Evolutionary conservation across 64 coral and sea anemone genomes (phyloP).

Genomic region (Platygyra sinensis): DNA sequence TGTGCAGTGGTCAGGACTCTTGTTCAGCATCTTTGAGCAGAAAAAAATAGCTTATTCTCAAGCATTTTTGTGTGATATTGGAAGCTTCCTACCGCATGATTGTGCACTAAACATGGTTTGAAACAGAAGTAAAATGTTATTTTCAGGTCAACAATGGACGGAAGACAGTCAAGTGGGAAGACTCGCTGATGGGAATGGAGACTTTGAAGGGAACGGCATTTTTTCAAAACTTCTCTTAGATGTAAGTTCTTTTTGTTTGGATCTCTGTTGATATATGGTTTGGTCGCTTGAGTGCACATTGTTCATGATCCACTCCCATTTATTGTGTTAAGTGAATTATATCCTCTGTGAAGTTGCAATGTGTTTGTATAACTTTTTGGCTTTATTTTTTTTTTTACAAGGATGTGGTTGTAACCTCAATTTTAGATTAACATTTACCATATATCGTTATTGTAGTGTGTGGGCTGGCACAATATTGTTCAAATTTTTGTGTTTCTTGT

Average conservation of each 20-base stretch:
- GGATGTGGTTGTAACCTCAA: neutral
- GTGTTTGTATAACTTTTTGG: neutral
- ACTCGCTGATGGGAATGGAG: constrained; percentile 33
- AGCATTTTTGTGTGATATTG: neutral
- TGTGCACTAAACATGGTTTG: neutral
- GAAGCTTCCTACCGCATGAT: neutral
- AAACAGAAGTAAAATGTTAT: neutral
- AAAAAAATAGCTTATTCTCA: no score
- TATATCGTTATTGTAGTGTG: no score
- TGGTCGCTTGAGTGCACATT: neutral
- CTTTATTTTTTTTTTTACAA: neutral
- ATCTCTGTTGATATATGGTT: neutral
- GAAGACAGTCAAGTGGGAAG: constrained; percentile 61
- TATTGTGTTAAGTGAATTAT: neutral
- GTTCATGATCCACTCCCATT: neutral
- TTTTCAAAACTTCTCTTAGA: constrained; percentile 90
- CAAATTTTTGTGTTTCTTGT: no score
- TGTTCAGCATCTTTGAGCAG: no score
- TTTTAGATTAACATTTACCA: no score
- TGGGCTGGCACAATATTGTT: no score
- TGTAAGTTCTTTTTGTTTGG: constrained; percentile 28
- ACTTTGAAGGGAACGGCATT: constrained; percentile 85
- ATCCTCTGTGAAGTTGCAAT: no score
- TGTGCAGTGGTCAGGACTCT: neutral
- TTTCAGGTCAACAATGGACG: constrained; percentile 66